Conservation (phyloP, 2,797 vertebrate genomes). For the Schizopygopsis malacanthus region DNA sequence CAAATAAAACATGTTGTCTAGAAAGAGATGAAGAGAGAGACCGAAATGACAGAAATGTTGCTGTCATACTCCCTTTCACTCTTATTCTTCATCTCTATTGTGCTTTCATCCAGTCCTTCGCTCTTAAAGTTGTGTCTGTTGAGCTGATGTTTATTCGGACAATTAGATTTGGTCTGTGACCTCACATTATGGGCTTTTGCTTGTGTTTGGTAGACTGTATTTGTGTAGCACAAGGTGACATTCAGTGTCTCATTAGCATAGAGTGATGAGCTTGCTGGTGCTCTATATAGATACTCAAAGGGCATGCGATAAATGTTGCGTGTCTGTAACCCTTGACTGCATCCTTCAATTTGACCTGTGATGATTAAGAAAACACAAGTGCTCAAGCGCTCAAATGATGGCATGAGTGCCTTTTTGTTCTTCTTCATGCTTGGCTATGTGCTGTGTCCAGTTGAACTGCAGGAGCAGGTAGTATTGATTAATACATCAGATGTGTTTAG, state of each 20-base stretch:
- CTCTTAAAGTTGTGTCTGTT: slow-evolving; percentile 1
- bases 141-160: neutral
- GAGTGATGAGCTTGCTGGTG: slow-evolving; percentile 38
- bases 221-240: slow-evolving; percentile 46
- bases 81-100: neutral
- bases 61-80: neutral
- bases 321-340: slow-evolving; percentile 2
- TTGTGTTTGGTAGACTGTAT: neutral
- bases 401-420: neutral
- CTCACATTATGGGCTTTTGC: slow-evolving; percentile 3
- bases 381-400: neutral
- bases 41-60: neutral
- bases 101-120: neutral
- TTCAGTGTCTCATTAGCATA: slow-evolving; percentile 42
- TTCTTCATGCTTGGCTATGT: neutral
- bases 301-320: slow-evolving; percentile 28
- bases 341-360: slow-evolving; percentile 35
- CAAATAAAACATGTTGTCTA: slow-evolving; percentile 14
- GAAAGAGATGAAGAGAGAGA: slow-evolving; percentile 19
- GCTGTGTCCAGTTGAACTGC: neutral
- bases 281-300: slow-evolving; percentile 22
- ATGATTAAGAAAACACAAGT: slow-evolving; percentile 2
- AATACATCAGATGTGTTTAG: slow-evolving; percentile 24
- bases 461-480: slow-evolving; percentile 13
- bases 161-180: slow-evolving; percentile 14